phyloP scores from a whole-genome alignment of 2,888 invertebrate genomes.

The Brachypterus glaber region DNA sequence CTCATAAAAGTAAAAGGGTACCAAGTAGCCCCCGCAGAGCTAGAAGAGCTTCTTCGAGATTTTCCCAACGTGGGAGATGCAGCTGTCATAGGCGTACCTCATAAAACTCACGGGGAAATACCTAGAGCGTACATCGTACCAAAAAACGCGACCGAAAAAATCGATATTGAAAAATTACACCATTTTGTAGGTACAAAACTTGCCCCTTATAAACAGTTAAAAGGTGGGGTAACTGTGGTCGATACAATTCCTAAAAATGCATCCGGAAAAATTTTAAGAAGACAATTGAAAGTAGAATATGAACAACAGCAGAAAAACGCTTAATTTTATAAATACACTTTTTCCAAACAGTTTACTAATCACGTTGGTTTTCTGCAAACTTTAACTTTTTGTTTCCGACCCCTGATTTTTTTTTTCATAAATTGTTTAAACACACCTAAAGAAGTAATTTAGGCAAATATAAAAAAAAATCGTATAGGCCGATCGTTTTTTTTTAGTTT shows the following conservation, averaged over 20 bases:
- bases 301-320: background rate
- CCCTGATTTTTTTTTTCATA: too few relatives aligned
- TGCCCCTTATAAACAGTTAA: slow-evolving; percentile 62
- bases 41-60: slow-evolving; percentile 47
- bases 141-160: slow-evolving; percentile 37
- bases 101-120: slow-evolving; percentile 55
- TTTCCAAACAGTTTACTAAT: too few relatives aligned
- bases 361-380: too few relatives aligned
- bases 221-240: slow-evolving; percentile 58
- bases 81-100: slow-evolving; percentile 61
- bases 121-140: slow-evolving; percentile 60
- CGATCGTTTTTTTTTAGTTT: too few relatives aligned
- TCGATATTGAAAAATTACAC: slow-evolving; percentile 47
- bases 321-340: too few relatives aligned
- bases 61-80: slow-evolving; percentile 66
- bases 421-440: too few relatives aligned
- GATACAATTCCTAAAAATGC: slow-evolving; percentile 63
- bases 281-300: slow-evolving; percentile 46
- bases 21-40: slow-evolving; percentile 34
- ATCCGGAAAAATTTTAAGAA: slow-evolving; percentile 68
- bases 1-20: slow-evolving; percentile 61
- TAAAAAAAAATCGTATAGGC: too few relatives aligned
- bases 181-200: slow-evolving; percentile 56
- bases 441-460: too few relatives aligned
- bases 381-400: too few relatives aligned